Conservation (phyloP, 2,113 vertebrate genomes). For the Ochotona princeps region DNA sequence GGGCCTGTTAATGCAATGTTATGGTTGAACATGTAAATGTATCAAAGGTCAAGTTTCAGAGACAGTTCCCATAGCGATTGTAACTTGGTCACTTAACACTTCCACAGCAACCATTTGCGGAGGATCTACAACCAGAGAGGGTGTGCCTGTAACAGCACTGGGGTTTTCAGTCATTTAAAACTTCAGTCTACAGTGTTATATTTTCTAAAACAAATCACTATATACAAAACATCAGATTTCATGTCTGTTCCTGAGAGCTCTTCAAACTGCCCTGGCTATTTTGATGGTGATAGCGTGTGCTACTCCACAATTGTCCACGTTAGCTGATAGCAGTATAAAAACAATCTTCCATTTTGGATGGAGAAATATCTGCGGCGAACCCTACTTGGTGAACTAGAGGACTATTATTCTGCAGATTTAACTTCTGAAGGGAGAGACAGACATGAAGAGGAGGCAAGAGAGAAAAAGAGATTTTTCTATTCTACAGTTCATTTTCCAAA, state of each 20-base stretch:
- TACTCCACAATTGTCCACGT: neutral
- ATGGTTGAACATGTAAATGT: neutral
- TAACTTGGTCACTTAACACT: neutral
- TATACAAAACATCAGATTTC: neutral
- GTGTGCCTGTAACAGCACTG: neutral
- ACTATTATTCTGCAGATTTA: neutral
- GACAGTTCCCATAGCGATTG: slow-evolving; percentile 11
- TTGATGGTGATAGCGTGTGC: neutral
- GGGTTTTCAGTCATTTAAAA: neutral
- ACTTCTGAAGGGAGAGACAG: too few species aligned
- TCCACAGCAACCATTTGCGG: neutral
- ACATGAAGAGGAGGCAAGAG: too few species aligned
- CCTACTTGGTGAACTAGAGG: neutral
- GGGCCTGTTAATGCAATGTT: neutral
- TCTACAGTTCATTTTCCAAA: too few species aligned
- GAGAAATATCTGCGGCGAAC: neutral
- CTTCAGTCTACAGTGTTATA: neutral
- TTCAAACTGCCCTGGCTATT: neutral
- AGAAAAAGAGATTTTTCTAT: too few species aligned
- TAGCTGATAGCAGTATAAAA: neutral
- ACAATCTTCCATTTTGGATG: neutral
- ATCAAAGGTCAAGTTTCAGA: slow-evolving; percentile 56
- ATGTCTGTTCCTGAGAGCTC: neutral
- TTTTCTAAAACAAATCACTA: neutral
- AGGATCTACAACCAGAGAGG: neutral